Evolutionary conservation across 2,113 vertebrate genomes (phyloP).

Genomic region (Xyliphius kryptos): DNA sequence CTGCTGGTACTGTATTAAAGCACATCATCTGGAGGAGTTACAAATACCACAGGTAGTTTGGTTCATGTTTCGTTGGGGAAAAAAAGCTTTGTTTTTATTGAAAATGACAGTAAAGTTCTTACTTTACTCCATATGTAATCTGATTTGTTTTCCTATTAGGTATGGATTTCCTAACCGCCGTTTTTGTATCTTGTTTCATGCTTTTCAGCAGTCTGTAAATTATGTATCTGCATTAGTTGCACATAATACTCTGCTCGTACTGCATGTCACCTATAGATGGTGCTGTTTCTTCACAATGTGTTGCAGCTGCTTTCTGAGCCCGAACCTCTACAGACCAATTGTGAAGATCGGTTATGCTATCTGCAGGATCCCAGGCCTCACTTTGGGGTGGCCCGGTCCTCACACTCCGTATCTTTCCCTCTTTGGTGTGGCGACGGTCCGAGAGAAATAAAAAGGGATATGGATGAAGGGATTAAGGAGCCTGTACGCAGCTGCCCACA

Average conservation of each 20-base stretch:
- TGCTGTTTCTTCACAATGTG: slow-evolving; percentile 12
- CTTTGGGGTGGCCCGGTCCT: slow-evolving; percentile 65
- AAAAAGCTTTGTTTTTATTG: too few relatives aligned
- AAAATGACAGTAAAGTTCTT: too few relatives aligned
- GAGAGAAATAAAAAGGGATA: slow-evolving; percentile 40
- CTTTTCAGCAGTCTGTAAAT: slow-evolving; percentile 34
- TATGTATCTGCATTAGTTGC: slow-evolving; percentile 14
- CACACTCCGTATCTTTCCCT: slow-evolving; percentile 58
- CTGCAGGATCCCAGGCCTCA: slow-evolving; percentile 67
- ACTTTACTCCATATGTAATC: too few relatives aligned
- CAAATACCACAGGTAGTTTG: slow-evolving; percentile 45
- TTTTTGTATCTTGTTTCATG: slow-evolving; percentile 4
- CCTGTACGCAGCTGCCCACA: slow-evolving; percentile 60
- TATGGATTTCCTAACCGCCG: too few relatives aligned
- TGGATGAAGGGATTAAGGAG: slow-evolving; percentile 45
- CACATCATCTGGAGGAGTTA: slow-evolving; percentile 48
- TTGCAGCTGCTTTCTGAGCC: slow-evolving; percentile 41
- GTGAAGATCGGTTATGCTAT: slow-evolving; percentile 54
- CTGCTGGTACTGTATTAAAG: slow-evolving; percentile 68
- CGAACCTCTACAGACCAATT: slow-evolving; percentile 34
- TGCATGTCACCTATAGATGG: slow-evolving; percentile 17
- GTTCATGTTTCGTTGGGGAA: slow-evolving; percentile 1
- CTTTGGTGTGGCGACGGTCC: slow-evolving; percentile 64
- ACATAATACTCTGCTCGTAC: not conserved
- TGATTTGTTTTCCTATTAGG: too few relatives aligned